These are phyloP conservation scores for Electrophaes corylata DNA, from an alignment of 2,888 invertebrate species.

Conservation along the genomic window DNA sequence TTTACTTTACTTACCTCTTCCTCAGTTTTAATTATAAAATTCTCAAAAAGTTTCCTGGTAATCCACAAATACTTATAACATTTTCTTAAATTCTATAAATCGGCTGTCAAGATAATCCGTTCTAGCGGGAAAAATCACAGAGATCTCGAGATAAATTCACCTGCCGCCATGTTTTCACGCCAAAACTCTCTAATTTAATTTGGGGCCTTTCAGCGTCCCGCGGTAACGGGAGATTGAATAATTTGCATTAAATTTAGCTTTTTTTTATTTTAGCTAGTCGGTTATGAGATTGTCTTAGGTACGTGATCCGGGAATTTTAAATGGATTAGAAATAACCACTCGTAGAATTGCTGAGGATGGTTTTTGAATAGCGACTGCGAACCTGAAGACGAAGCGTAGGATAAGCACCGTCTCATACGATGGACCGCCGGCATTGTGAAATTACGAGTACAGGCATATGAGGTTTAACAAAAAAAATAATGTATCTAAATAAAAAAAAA, in stretches of 20 bases:
- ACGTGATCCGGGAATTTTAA: constrained; percentile 4
- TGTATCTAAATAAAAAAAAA: no score
- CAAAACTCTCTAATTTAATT: constrained; percentile 31
- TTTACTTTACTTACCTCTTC: no score
- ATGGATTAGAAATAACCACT: not conserved
- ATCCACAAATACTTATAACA: not conserved
- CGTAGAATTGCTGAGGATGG: not conserved
- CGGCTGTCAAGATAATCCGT: constrained; percentile 1
- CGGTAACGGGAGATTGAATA: constrained; percentile 27
- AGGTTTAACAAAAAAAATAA: no score
- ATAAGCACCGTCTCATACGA: no score
- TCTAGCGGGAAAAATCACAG: constrained; percentile 17
- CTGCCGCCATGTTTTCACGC: constrained; percentile 23
- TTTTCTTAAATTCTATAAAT: not conserved
- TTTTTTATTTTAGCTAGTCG: constrained; percentile 15
- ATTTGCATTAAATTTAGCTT: constrained; percentile 28
- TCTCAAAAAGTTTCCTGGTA: not conserved
- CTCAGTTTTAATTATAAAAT: not conserved
- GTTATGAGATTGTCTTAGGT: constrained; percentile 19
- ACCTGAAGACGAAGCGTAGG: no score
- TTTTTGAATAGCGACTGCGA: no score
- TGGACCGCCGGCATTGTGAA: no score
- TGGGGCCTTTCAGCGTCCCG: constrained; percentile 20
- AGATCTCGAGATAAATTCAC: constrained; percentile 26
- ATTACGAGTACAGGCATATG: no score